These are phyloP conservation scores for Phataginus tetradactyla DNA, from an alignment of 2,797 vertebrate species.

Conservation along the genomic window DNA sequence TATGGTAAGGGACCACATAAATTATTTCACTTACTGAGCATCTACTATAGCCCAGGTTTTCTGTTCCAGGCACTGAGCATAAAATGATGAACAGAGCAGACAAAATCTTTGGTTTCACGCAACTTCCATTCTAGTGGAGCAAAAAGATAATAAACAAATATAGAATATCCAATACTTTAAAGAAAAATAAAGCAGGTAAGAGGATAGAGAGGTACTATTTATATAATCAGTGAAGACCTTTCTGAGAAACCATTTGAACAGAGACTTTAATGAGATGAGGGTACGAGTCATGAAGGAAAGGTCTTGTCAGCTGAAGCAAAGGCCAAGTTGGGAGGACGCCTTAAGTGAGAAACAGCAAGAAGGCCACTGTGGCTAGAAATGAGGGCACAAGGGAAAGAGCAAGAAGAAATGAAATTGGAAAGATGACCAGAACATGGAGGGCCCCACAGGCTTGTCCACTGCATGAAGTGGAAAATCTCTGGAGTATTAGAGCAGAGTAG, in stretches of 20 bases:
- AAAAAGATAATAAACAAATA: background rate
- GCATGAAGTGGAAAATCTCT: background rate
- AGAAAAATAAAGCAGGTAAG: constrained; percentile 29
- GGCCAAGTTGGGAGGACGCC: background rate
- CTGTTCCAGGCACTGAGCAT: background rate
- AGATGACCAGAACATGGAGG: background rate
- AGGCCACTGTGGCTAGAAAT: background rate
- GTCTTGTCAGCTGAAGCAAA: background rate
- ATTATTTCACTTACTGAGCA: background rate
- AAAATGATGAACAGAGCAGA: background rate
- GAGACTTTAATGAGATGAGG: background rate
- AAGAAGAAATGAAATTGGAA: background rate
- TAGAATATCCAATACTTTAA: background rate
- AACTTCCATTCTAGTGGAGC: background rate
- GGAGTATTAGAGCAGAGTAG: background rate
- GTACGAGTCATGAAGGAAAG: background rate
- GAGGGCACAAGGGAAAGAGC: background rate
- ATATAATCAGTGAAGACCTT: background rate
- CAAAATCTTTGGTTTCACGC: background rate
- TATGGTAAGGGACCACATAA: background rate
- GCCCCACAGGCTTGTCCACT: background rate
- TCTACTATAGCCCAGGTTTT: background rate
- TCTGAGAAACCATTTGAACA: background rate
- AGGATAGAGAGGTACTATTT: background rate
- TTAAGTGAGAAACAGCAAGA: background rate